These are phyloP conservation scores for Beris chalybata DNA, from an alignment of 2,888 invertebrate species.

Conservation along the genomic window DNA sequence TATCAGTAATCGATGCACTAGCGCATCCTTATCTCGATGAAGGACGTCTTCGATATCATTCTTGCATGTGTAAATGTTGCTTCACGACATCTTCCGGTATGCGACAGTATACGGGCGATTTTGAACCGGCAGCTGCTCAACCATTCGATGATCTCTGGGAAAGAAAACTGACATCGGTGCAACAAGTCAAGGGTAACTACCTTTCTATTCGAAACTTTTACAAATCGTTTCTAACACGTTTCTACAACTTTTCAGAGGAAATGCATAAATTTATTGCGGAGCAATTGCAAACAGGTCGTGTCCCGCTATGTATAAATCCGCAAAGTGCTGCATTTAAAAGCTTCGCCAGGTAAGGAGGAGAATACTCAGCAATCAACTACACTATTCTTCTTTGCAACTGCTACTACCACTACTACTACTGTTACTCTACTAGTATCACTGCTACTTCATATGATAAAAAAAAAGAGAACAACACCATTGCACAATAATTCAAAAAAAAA, in stretches of 20 bases:
- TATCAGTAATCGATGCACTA: conserved; percentile 91
- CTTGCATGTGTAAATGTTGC: conserved; percentile 99
- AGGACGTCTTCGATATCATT: conserved; percentile 97
- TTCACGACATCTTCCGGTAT: conserved; percentile 75
- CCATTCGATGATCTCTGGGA: conserved; percentile 97
- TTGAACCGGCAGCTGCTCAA: conserved; percentile 88
- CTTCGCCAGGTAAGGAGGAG: conserved; percentile 93
- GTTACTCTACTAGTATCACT: conserved; percentile 24
- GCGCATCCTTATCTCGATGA: conserved; percentile 98
- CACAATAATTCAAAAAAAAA: conserved; percentile 4
- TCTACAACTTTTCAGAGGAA: conserved; percentile 75
- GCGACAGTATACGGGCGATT: conserved; percentile 90
- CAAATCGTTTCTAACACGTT: conserved; percentile 12
- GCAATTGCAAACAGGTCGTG: conserved; percentile 91
- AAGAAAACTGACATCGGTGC: conserved; percentile 87
- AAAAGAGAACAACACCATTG: conserved; percentile 7
- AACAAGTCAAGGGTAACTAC: conserved; percentile 87
- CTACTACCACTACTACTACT: conserved; percentile 27
- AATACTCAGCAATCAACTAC: conserved; percentile 5
- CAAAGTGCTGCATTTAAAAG: conserved; percentile 99
- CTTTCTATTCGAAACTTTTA: neutral
- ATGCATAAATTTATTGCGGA: conserved; percentile 99
- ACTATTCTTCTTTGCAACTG: conserved; percentile 35
- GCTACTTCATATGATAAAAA: conserved; percentile 2
- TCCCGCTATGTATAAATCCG: conserved; percentile 99